Percentiles rank a stretch among this genome's conserved stretches.
Evolutionary conservation across 2,797 vertebrate species (phyloP).

Genomic region (Phyllotis vaccarum): DNA sequence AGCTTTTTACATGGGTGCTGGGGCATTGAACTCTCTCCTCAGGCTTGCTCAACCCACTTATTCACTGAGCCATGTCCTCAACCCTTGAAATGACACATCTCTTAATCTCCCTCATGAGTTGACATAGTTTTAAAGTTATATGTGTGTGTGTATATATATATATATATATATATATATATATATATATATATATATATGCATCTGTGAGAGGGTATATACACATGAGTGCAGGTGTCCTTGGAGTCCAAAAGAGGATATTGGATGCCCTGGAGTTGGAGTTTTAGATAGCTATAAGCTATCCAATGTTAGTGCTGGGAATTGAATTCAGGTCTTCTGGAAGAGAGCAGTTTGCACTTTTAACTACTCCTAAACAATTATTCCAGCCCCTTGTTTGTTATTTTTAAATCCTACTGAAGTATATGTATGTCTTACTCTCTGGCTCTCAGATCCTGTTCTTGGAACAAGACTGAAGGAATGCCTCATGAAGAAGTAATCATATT

Average conservation of each 20-base stretch:
- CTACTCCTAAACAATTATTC: not conserved
- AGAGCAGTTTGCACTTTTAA: not conserved
- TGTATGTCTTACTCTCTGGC: not conserved
- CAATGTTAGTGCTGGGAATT: not conserved
- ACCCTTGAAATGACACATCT: not conserved
- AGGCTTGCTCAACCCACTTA: not conserved
- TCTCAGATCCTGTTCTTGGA: conserved; percentile 59
- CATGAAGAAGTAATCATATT: conserved; percentile 60
- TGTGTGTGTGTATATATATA: too few relatives aligned
- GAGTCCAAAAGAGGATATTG: not conserved
- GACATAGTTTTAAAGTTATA: not conserved
- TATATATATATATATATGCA: too few relatives aligned
- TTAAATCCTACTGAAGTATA: conserved; percentile 41
- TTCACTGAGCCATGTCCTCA: not conserved
- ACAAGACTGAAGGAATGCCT: conserved; percentile 55
- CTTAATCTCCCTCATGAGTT: not conserved
- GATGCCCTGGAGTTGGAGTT: not conserved
- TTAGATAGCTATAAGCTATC: not conserved
- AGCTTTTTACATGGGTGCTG: not conserved
- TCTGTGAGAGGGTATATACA: not conserved
- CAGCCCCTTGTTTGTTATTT: conserved; percentile 21
- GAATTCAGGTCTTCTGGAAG: not conserved
- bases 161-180: too few relatives aligned
- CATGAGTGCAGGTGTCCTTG: not conserved
- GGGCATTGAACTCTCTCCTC: not conserved